Base-by-base conservation (phyloP, 1,140 invertebrate species). In the Dryas iulia region DNA sequence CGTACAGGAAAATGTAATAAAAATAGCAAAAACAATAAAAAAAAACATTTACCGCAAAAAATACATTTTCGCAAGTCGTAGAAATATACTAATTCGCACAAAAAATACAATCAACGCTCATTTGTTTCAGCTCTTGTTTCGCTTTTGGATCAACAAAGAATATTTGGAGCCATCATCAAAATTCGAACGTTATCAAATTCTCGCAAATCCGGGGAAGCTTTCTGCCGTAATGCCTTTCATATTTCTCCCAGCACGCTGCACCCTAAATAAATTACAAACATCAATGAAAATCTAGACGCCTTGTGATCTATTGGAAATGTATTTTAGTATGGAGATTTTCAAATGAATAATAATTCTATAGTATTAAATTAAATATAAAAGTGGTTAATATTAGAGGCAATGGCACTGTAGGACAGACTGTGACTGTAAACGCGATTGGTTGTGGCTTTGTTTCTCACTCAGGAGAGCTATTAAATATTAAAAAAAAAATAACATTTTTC, bases 191-290 rank as follows among this genome's bases (percentile, higher is more conserved):
- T 86, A 88, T 86, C 86, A 88, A 86, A 86, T 82, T 77, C 84
- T 84, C 87, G 86, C 87, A 86, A 87, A 89, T 89, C 87, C 71
- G 74, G 73, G 83, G 83, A 81, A 83, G 87, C 83, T 84, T 87
- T 87, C 83, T 84, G 79, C 79, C 81, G 79, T 87, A 89, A 89
- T 89, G 84, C 81, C 85, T 86, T 89, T 89, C 87, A 89, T 87
- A 87, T 89, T 89, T 86, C 82, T 86, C 76, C 77, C 75, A 86
- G 85, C 84, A 87, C 81, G 83, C 85, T 86, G 84, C 84, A 85
- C 80, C 78, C 82, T 83, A 87, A 89, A 87, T 88, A 86, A 89
- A 89, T 87, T 89, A 84, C 84, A 67, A 72, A 82, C 84, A 89
- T 86, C 85, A 85, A 89, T 87, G 87, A 87, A 89, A 87, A 86